These are phyloP conservation scores for Cosmia pyralina DNA, from an alignment of 2,888 invertebrate genomes.

Conservation along the genomic window DNA sequence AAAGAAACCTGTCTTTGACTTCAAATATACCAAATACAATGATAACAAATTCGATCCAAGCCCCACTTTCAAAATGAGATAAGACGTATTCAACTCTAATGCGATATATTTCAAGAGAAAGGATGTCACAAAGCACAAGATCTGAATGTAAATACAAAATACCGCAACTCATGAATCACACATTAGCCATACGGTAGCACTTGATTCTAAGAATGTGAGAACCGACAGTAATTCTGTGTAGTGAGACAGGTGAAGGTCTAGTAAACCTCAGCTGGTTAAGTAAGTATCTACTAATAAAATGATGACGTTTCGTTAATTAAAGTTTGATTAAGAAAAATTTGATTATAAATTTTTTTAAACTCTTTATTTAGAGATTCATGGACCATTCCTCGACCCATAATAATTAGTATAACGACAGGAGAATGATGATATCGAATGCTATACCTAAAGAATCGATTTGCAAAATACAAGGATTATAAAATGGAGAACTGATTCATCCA, in stretches of 20 bases:
- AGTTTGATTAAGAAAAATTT: not conserved
- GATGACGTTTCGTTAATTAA: not conserved
- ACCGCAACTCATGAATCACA: constrained; percentile 62
- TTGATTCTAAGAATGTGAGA: constrained; percentile 57
- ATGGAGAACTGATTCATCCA: not conserved
- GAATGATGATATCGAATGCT: not conserved
- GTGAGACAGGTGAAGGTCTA: constrained; percentile 38
- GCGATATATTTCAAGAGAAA: constrained; percentile 61
- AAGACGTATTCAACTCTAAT: constrained; percentile 33
- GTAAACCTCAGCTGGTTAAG: constrained; percentile 40
- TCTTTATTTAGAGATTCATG: not conserved
- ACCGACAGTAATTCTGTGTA: constrained; percentile 40
- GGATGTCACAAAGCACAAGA: constrained; percentile 57
- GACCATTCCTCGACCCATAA: not conserved
- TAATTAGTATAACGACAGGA: not conserved
- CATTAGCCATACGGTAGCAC: constrained; percentile 45
- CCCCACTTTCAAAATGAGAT: constrained; percentile 35
- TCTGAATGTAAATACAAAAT: constrained; percentile 58
- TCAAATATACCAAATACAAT: not conserved
- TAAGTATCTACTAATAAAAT: not conserved
- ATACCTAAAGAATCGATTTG: not conserved
- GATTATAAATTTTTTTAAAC: not conserved
- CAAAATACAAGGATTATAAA: not conserved
- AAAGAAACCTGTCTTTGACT: not conserved
- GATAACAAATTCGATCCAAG: constrained; percentile 12